Base-by-base conservation (phyloP, 1,140 invertebrate species). In the Helicorthomorpha holstii region DNA sequence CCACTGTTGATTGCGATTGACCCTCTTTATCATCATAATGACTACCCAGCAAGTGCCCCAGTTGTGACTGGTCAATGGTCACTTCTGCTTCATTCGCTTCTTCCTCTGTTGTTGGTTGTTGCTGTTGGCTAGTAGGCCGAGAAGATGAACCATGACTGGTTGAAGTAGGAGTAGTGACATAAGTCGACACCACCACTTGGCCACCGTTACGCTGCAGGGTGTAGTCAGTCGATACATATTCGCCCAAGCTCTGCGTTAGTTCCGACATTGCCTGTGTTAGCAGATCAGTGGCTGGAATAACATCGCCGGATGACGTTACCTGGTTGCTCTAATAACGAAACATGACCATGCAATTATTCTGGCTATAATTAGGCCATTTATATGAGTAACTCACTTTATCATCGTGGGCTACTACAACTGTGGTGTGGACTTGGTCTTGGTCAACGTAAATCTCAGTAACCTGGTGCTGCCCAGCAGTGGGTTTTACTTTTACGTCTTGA, bases 261-360 rank as follows among this genome's bases (percentile, higher is more conserved):
- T 70, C 69, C 49, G 63, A 64, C 69, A 70, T 70, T 1, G 69
- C 69, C 55, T 69, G 69, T 2, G 68, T 69, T 25, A 70, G 53
- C 1, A 70, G 60, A 54, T 70, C 69, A 43, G 67, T 61, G 12
- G 61, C 57, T 25, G 60, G 62, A 1, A 63, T 34, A 4, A 54
- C 56, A 42, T 65, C 58, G 29, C 41, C 55, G 24, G 22, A 27
- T 26, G 29, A 7, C 16, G n/a, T n/a, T n/a, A 16, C 16, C 29
- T 34, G 29, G 16, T 34, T 34, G 7, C 7, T 34, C 29, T 34
- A 34, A n/a, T n/a, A n/a, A n/a, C n/a, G n/a, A n/a, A n/a, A n/a
- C n/a, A n/a, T n/a, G n/a, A n/a, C n/a, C n/a, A n/a, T n/a, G n/a
- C n/a, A n/a, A n/a, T n/a, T n/a, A n/a, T n/a, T n/a, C n/a, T n/a